Evolutionary conservation across 2,888 invertebrate species (phyloP), one percentile per base, ranked within the genome.

Genomic region (Epirrhoe alternata): DNA sequence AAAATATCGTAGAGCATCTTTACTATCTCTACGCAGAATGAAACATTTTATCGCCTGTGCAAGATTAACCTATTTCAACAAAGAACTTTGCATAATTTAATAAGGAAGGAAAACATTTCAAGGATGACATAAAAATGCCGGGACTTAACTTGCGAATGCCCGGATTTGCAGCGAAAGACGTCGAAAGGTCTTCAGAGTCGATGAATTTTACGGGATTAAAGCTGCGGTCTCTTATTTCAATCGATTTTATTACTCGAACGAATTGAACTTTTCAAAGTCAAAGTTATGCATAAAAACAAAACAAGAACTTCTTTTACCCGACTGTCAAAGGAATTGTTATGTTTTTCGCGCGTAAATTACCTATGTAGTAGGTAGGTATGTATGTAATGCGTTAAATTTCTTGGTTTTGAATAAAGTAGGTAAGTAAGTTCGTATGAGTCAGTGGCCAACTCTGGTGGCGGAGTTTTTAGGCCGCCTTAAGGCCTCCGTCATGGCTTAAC

Each of bases 111-210:
- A 61, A 69, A 63, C 75, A 76, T 82, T 80, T 78, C 75, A 80
- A 79, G 71, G 89, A 90, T 89, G 84, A 80, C 89, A 74, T 86
- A 88, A 81, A 87, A 90, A 81, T 86, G 88, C 74, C 74, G 79
- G 71, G 83, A 80, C 85, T 89, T 87, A 84, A 81, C 82, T 86
- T 83, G 86, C 86, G 83, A 87, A 86, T 83, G 83, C 76, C 79
- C 80, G 86, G 86, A 87, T 88, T 87, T 86, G 82, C 84, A 77
- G 76, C 76, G 42, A 76, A 82, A 86, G 84, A 86, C 90, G 81
- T 82, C 80, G 86, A 70, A 81, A 85, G 90, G 89, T 89, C 90
- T 90, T 90, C 86, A 75, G 77, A 82, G 78, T 82, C 83, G 82
- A 79, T 83, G 82, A 87, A 84, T 86, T 86, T 85, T 79, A 77